These are phyloP conservation scores for Drosophila serrata DNA, from an alignment of 1,140 invertebrate species.

Conservation along the genomic window DNA sequence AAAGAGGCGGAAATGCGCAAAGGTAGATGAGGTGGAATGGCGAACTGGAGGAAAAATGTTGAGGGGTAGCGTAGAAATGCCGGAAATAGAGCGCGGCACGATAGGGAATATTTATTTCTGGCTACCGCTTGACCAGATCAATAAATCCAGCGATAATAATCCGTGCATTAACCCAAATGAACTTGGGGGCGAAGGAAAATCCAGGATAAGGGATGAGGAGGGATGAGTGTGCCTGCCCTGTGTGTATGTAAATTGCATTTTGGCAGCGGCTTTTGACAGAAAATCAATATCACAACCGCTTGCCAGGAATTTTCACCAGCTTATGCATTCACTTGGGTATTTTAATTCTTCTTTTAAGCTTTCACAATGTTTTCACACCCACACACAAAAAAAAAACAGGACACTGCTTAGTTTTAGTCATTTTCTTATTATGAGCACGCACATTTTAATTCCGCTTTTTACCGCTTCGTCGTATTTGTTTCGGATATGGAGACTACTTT, in stretches of 20 bases:
- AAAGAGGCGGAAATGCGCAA: slow-evolving; percentile 13
- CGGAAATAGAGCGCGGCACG: slow-evolving; percentile 62
- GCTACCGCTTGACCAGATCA: slow-evolving; percentile 49
- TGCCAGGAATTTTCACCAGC: slow-evolving; percentile 15
- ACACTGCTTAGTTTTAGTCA: neutral
- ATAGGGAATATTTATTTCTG: slow-evolving; percentile 59
- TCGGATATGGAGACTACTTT: neutral
- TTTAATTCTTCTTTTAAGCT: neutral
- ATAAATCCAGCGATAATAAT: slow-evolving; percentile 64
- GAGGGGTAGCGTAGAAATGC: neutral
- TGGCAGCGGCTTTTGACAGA: slow-evolving; percentile 50
- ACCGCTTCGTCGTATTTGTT: slow-evolving; percentile 1
- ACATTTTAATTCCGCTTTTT: slow-evolving; percentile 8
- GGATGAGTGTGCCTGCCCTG: slow-evolving; percentile 6
- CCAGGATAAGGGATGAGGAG: neutral
- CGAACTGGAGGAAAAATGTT: slow-evolving; percentile 1
- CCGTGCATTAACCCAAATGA: slow-evolving; percentile 76
- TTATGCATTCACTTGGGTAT: neutral
- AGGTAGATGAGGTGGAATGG: neutral
- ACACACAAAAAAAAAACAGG: neutral
- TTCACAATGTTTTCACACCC: neutral
- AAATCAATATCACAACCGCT: slow-evolving; percentile 61
- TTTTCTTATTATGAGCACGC: neutral
- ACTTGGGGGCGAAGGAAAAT: neutral
- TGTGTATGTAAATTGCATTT: slow-evolving; percentile 59